Percentiles rank a stretch among this genome's conserved stretches.
Conservation (phyloP, 2,888 invertebrate species). For the Deilephila elpenor region DNA sequence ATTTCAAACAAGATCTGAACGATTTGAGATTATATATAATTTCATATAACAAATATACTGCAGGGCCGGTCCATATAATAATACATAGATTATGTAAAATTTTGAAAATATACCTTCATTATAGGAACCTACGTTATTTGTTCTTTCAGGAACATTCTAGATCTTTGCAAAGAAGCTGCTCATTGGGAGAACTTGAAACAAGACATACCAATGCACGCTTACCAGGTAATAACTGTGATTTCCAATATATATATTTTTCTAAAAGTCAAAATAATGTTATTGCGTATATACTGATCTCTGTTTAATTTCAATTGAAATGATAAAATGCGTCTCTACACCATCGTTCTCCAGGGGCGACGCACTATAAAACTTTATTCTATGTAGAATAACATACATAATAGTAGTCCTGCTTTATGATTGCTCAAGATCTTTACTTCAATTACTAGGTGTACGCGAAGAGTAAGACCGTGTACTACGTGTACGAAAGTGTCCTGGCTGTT, state of each 20-base stretch:
- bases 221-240: slow-evolving; percentile 70
- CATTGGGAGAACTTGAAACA: slow-evolving; percentile 90
- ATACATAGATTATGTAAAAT: too few relatives aligned
- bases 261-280: too few relatives aligned
- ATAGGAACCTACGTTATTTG: not conserved
- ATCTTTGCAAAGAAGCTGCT: slow-evolving; percentile 88
- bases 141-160: slow-evolving; percentile 83
- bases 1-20: too few relatives aligned
- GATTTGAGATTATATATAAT: too few relatives aligned
- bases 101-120: too few relatives aligned
- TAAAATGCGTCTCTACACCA: too few relatives aligned
- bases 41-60: too few relatives aligned
- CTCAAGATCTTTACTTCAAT: not conserved
- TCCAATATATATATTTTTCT: not conserved
- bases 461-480: slow-evolving; percentile 85
- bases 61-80: too few relatives aligned
- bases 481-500: slow-evolving; percentile 89
- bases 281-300: too few relatives aligned
- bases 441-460: slow-evolving; percentile 85
- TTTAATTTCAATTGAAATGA: too few relatives aligned
- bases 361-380: not conserved
- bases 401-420: not conserved
- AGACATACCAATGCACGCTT: slow-evolving; percentile 88
- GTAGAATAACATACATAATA: not conserved
- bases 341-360: too few relatives aligned